Percentiles rank a stretch among this genome's conserved stretches.
These are phyloP conservation scores for Idaea aversata DNA, from an alignment of 2,888 invertebrate species.

Conservation along the genomic window DNA sequence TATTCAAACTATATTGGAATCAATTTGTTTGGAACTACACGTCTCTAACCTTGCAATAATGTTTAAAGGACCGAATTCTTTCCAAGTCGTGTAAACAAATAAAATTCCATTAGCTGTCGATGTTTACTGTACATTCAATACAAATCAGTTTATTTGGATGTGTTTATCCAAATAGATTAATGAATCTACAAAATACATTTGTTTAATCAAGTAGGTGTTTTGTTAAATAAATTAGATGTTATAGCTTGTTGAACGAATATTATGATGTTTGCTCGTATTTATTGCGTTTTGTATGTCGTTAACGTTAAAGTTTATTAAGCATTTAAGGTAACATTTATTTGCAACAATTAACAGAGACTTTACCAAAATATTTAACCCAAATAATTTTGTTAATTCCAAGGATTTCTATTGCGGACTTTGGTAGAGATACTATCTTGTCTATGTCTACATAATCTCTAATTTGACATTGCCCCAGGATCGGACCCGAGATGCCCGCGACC, in stretches of 20 bases:
- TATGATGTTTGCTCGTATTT: not conserved
- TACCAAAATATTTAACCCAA: not conserved
- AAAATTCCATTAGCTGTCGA: constrained; percentile 17
- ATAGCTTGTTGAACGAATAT: not conserved
- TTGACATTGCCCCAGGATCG: not conserved
- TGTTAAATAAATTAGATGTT: not conserved
- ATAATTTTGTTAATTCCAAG: not conserved
- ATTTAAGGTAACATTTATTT: too few relatives aligned
- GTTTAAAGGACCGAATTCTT: constrained; percentile 7
- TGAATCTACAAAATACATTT: constrained; percentile 8
- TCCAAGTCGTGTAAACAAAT: constrained; percentile 20
- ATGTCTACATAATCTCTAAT: not conserved
- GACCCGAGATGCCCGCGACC: not conserved
- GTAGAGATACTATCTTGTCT: not conserved
- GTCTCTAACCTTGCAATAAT: constrained; percentile 13
- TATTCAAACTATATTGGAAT: constrained; percentile 6
- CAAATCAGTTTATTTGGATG: constrained; percentile 13
- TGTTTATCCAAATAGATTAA: constrained; percentile 19
- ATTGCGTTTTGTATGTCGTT: not conserved
- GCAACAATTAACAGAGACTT: too few relatives aligned
- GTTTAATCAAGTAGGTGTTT: not conserved
- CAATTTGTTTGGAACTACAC: constrained; percentile 15
- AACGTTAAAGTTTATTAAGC: not conserved
- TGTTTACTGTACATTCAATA: constrained; percentile 13
- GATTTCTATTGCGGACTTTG: not conserved